Evolutionary conservation across 2,113 vertebrate species (phyloP).

Genomic region (Barnardius zonarius): DNA sequence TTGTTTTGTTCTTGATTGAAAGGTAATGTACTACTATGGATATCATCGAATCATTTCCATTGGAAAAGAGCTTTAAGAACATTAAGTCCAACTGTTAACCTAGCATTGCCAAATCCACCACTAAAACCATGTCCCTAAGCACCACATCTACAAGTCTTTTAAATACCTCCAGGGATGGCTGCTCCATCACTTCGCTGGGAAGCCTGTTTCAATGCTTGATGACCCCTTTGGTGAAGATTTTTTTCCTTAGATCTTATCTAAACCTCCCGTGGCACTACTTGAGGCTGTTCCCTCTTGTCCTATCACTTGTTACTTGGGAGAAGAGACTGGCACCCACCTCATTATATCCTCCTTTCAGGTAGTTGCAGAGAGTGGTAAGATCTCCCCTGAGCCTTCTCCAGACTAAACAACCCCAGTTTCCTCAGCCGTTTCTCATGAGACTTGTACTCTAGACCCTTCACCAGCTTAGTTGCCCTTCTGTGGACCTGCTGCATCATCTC

Average conservation of each 20-base stretch:
- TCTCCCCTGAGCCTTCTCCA: not conserved
- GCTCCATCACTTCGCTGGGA: not conserved
- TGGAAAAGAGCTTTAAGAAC: not conserved
- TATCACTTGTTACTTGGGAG: not conserved
- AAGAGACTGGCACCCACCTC: not conserved
- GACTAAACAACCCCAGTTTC: not conserved
- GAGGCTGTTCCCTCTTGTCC: not conserved
- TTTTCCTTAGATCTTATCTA: not conserved
- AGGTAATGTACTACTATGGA: not conserved
- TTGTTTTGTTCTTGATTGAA: not conserved
- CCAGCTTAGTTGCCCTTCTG: not conserved
- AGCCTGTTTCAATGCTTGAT: not conserved
- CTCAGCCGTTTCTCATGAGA: not conserved
- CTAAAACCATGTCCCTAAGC: not conserved
- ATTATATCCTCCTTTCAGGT: not conserved
- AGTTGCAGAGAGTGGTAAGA: not conserved
- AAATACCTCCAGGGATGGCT: rapidly evolving
- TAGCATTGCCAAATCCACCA: not conserved
- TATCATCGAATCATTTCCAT: not conserved
- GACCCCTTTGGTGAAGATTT: not conserved
- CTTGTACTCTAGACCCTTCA: not conserved
- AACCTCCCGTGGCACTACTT: not conserved
- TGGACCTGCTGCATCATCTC: not conserved
- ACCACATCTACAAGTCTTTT: not conserved
- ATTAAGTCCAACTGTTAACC: not conserved